phyloP scores from a whole-genome alignment of 2,113 vertebrate species.

The Sisor rabdophorus region DNA sequence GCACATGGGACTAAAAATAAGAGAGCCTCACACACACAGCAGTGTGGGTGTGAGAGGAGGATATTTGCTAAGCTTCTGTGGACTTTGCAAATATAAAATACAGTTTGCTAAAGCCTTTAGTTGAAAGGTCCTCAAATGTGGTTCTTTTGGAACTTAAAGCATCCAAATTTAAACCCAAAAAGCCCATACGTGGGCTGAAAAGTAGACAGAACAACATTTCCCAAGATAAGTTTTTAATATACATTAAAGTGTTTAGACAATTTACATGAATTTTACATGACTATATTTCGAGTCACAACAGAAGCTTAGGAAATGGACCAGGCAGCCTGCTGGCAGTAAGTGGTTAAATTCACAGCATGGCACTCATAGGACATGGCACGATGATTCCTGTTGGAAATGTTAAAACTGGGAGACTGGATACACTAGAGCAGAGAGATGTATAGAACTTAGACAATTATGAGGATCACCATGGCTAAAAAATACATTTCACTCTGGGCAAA shows the following conservation, averaged over 20 bases:
- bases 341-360: constrained; percentile 64
- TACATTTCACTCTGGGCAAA: constrained; percentile 15
- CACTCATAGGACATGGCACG: constrained; percentile 59
- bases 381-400: constrained; percentile 61
- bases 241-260: background rate
- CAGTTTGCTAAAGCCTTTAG: constrained; percentile 10
- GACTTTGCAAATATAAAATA: constrained; percentile 24
- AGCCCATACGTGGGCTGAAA: background rate
- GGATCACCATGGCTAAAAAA: constrained; percentile 45
- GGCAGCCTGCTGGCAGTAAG: constrained; percentile 66
- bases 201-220: background rate
- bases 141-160: background rate
- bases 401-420: constrained; percentile 62
- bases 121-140: background rate
- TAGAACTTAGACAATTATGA: constrained; percentile 15
- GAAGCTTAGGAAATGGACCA: constrained; percentile 72
- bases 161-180: background rate
- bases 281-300: constrained; percentile 50
- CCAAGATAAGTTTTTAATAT: background rate
- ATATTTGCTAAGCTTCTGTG: constrained; percentile 74
- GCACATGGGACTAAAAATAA: constrained; percentile 66
- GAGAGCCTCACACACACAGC: constrained; percentile 62
- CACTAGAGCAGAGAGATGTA: constrained; percentile 45
- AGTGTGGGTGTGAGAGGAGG: constrained; percentile 65
- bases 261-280: background rate